Percentiles rank a stretch among this genome's conserved stretches.
Conservation (phyloP, 2,797 vertebrate genomes). For the Toxotes lorentzi region DNA sequence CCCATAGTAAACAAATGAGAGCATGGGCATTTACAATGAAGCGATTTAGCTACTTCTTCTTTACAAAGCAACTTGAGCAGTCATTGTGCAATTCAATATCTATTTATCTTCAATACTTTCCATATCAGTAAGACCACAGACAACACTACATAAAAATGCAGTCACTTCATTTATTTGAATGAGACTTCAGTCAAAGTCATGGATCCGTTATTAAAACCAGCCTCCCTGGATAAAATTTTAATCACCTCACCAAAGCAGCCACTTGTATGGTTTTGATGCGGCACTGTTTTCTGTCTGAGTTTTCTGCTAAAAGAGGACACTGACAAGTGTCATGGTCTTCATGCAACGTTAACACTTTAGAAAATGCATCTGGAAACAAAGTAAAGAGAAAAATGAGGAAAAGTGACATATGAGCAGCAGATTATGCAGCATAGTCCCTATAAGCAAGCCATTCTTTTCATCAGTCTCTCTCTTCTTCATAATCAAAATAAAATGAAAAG, state of each 20-base stretch:
- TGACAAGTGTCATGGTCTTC: not conserved
- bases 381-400: not conserved
- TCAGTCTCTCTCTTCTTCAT: not conserved
- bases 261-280: not conserved
- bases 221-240: not conserved
- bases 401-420: not conserved
- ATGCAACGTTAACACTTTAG: not conserved
- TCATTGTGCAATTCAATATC: not conserved
- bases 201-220: not conserved
- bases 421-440: not conserved
- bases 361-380: not conserved
- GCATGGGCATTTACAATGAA: not conserved
- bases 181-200: not conserved
- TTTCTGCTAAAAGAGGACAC: not conserved
- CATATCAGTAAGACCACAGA: too few relatives aligned
- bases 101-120: not conserved
- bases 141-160: too few relatives aligned
- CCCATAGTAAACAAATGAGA: slow-evolving; percentile 36
- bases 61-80: not conserved
- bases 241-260: not conserved
- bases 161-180: too few relatives aligned
- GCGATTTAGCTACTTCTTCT: slow-evolving; percentile 15
- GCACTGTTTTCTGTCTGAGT: not conserved
- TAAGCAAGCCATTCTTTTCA: not conserved
- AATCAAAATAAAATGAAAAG: slow-evolving; percentile 25